Evolutionary conservation across 2,888 invertebrate species (phyloP).

Genomic region (Dicyrtoma fusca): DNA sequence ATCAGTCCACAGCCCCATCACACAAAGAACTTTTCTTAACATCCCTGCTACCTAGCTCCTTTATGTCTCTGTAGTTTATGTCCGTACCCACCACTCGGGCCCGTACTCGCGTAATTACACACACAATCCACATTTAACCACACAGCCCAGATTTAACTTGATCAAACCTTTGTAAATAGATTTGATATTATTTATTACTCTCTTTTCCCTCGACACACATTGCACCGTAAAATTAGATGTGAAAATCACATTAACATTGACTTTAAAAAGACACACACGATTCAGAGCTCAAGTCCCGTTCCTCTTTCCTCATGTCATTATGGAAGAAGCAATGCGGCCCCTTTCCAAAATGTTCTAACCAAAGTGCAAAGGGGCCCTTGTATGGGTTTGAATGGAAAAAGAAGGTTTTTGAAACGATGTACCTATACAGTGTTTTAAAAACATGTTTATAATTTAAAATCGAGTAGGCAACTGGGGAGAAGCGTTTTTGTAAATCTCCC

Average conservation of each 20-base stretch:
- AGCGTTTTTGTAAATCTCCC: too few species aligned
- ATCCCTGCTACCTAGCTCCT: neutral
- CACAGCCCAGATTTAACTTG: conserved; percentile 24
- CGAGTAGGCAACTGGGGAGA: too few species aligned
- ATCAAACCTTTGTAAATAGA: conserved; percentile 28
- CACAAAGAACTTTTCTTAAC: conserved; percentile 7
- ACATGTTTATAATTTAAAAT: too few species aligned
- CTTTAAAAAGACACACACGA: neutral
- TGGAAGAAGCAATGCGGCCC: too few species aligned
- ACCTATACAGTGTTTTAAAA: too few species aligned
- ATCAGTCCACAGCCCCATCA: conserved; percentile 4
- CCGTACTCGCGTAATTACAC: neutral
- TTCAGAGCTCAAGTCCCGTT: too few species aligned
- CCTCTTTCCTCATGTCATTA: too few species aligned
- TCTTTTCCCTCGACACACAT: neutral
- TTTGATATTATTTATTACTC: conserved; percentile 24
- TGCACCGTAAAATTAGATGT: conserved; percentile 16
- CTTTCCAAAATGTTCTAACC: too few species aligned
- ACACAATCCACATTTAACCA: conserved; percentile 8
- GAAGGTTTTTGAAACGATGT: too few species aligned
- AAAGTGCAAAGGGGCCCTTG: too few species aligned
- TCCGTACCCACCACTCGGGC: neutral
- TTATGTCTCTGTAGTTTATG: neutral
- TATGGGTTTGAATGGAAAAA: too few species aligned
- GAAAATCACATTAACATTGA: conserved; percentile 5